These are phyloP conservation scores for Ctenicera cuprea DNA, from an alignment of 2,888 invertebrate species.

Conservation along the genomic window DNA sequence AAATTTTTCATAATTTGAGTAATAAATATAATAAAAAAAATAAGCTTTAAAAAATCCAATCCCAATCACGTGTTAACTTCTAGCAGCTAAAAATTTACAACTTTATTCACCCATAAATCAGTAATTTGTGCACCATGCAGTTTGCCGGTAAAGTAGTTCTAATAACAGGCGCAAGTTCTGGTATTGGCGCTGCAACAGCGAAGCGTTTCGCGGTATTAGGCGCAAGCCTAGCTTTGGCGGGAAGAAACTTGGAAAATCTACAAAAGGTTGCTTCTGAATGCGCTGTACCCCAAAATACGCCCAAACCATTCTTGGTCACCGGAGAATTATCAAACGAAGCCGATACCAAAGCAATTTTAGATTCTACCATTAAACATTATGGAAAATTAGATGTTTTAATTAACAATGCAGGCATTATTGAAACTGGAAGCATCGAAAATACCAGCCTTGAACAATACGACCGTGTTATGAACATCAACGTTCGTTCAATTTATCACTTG, in stretches of 20 bases:
- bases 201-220: constrained; percentile 84
- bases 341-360: constrained; percentile 83
- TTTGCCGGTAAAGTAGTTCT: constrained; percentile 84
- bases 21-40: neutral
- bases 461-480: constrained; percentile 91
- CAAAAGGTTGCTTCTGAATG: constrained; percentile 78
- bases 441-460: constrained; percentile 92
- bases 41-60: neutral
- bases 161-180: constrained; percentile 89
- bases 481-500: constrained; percentile 87
- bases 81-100: neutral
- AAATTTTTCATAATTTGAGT: neutral
- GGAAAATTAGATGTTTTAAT: constrained; percentile 88
- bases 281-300: constrained; percentile 66
- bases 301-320: constrained; percentile 76
- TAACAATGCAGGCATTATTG: constrained; percentile 93
- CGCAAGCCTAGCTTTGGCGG: constrained; percentile 83
- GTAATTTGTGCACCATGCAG: constrained; percentile 64
- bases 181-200: constrained; percentile 90
- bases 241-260: constrained; percentile 82
- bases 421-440: constrained; percentile 88
- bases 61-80: neutral
- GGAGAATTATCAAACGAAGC: constrained; percentile 85
- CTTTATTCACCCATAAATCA: neutral
- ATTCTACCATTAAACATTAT: constrained; percentile 83